Percentiles rank a stretch among this genome's conserved stretches.
Evolutionary conservation across 2,888 invertebrate genomes (phyloP).

Genomic region (Apodemia mormo): DNA sequence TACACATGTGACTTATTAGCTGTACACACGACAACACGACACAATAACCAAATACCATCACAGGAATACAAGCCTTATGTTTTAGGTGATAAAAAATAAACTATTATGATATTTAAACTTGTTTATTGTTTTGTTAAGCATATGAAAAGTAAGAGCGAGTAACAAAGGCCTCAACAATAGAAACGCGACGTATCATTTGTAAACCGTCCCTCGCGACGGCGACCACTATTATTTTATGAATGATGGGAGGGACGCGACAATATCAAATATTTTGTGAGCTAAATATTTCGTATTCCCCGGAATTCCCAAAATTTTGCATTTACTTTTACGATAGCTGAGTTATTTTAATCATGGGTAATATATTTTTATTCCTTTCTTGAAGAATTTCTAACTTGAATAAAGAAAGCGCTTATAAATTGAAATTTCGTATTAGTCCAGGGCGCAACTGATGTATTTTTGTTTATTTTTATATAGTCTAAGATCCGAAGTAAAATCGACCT

Average conservation of each 20-base stretch:
- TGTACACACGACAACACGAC: constrained; percentile 11
- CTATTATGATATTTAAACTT: not conserved
- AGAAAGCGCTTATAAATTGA: too few relatives aligned
- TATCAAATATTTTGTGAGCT: constrained; percentile 49
- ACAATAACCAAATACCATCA: not conserved
- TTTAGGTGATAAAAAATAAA: not conserved
- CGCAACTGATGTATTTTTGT: too few relatives aligned
- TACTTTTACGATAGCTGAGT: not conserved
- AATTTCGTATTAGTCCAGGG: too few relatives aligned
- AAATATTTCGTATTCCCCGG: not conserved
- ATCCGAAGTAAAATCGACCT: too few relatives aligned
- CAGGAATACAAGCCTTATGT: not conserved
- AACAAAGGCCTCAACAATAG: constrained; percentile 78
- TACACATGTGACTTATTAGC: constrained; percentile 73
- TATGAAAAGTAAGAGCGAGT: constrained; percentile 53
- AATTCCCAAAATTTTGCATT: constrained; percentile 9
- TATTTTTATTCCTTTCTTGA: too few relatives aligned
- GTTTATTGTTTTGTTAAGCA: not conserved
- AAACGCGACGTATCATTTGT: constrained; percentile 78
- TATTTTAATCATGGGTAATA: not conserved
- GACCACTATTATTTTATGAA: constrained; percentile 79
- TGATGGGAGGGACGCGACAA: constrained; percentile 62
- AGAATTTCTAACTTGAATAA: too few relatives aligned
- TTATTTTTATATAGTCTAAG: too few relatives aligned
- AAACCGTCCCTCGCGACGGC: constrained; percentile 76